A percentile compares a stretch with the other conserved stretches of the same genome.
Evolutionary conservation across 2,888 invertebrate species (phyloP).

Genomic region (Caenorhabditis plicata): DNA sequence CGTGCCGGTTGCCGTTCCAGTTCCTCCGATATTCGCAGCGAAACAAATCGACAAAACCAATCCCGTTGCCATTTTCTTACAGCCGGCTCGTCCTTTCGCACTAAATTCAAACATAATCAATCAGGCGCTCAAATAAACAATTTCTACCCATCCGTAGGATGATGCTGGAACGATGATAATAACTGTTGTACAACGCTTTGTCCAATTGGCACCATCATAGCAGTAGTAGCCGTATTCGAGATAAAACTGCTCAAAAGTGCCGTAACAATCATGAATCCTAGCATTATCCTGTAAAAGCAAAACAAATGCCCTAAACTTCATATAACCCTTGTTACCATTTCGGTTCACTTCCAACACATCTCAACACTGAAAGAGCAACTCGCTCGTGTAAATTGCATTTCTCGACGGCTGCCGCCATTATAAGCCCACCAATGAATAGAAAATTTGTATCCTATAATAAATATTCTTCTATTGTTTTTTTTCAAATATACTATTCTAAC

Average conservation of each 20-base stretch:
- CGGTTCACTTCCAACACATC: slow-evolving; percentile 57
- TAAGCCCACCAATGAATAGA: slow-evolving; percentile 64
- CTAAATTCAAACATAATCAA: slow-evolving; percentile 23
- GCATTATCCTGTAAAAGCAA: slow-evolving; percentile 55
- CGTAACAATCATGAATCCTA: slow-evolving; percentile 63
- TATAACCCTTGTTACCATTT: slow-evolving; percentile 41
- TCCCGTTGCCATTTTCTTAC: slow-evolving; percentile 57
- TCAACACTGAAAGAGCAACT: slow-evolving; percentile 45
- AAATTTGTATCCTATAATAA: slow-evolving; percentile 63
- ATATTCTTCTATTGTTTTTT: background rate
- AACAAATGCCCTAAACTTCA: background rate
- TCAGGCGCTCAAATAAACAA: slow-evolving; percentile 1
- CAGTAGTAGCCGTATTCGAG: slow-evolving; percentile 68
- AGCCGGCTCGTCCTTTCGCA: slow-evolving; percentile 29
- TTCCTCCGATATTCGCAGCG: slow-evolving; percentile 62
- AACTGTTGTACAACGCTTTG: slow-evolving; percentile 55
- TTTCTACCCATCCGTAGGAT: slow-evolving; percentile 42
- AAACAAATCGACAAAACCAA: slow-evolving; percentile 58
- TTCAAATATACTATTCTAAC: slow-evolving; percentile 39
- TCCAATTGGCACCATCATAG: slow-evolving; percentile 75
- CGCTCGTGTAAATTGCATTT: slow-evolving; percentile 63
- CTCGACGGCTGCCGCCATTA: slow-evolving; percentile 65
- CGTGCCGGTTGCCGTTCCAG: slow-evolving; percentile 61
- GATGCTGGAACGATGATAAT: slow-evolving; percentile 43
- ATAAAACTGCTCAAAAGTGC: slow-evolving; percentile 60